Conservation (phyloP, 2,113 vertebrate species). For the Pterocles orientalis region DNA sequence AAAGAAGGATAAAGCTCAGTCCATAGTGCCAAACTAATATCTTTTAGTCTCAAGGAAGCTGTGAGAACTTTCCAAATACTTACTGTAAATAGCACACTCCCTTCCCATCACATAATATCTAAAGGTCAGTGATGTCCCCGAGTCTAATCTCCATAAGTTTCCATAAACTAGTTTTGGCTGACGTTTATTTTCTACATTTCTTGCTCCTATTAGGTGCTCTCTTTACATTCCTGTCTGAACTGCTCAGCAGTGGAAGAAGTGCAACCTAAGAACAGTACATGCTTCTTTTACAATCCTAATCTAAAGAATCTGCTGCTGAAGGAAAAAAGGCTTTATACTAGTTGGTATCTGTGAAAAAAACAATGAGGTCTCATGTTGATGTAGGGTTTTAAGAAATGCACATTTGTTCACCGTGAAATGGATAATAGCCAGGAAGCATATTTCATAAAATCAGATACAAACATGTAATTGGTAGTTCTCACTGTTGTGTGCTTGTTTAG, state of each 20-base stretch:
- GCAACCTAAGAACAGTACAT: background rate
- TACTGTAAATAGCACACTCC: background rate
- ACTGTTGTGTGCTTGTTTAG: background rate
- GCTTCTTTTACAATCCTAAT: background rate
- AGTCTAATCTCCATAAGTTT: background rate
- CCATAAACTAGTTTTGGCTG: background rate
- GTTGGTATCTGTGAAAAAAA: background rate
- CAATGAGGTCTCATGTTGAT: background rate
- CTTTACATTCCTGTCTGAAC: background rate
- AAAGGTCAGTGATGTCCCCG: background rate
- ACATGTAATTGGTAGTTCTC: background rate
- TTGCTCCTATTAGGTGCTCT: background rate
- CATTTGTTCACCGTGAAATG: background rate
- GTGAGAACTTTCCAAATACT: conserved; percentile 3
- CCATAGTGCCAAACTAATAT: background rate
- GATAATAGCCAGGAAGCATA: background rate
- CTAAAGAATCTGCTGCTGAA: background rate
- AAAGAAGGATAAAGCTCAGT: background rate
- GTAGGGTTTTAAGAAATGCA: background rate
- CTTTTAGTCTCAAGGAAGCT: conserved; percentile 9
- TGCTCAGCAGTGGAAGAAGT: background rate
- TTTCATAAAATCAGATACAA: background rate
- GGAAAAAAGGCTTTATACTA: background rate
- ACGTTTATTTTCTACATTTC: background rate
- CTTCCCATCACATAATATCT: background rate